Percentiles rank a stretch among this genome's conserved stretches.
phyloP scores from a whole-genome alignment of 2,888 invertebrate species.

The Noctua janthina region DNA sequence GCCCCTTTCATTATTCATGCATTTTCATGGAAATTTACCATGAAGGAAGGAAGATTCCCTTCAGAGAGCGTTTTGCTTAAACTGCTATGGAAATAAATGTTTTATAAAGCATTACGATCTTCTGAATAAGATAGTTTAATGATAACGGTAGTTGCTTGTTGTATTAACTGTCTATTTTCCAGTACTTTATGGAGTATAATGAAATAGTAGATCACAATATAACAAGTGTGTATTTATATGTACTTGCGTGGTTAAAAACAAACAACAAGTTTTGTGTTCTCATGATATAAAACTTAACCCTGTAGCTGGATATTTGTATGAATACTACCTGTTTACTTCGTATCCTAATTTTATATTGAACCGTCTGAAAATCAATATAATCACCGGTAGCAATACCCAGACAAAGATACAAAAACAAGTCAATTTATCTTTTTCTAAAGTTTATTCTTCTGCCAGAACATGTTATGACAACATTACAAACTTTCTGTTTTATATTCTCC shows the following conservation, averaged over 20 bases:
- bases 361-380: background rate
- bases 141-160: background rate
- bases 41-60: slow-evolving; percentile 48
- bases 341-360: background rate
- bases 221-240: background rate
- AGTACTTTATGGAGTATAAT: background rate
- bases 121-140: background rate
- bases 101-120: slow-evolving; percentile 8
- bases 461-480: slow-evolving; percentile 6
- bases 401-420: slow-evolving; percentile 13
- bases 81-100: slow-evolving; percentile 31
- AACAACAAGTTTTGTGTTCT: background rate
- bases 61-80: slow-evolving; percentile 42
- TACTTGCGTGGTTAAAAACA: background rate
- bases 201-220: background rate
- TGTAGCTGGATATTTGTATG: background rate
- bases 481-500: slow-evolving; percentile 5
- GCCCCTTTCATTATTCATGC: slow-evolving; percentile 62
- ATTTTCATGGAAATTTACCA: slow-evolving; percentile 65
- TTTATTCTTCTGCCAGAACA: slow-evolving; percentile 12
- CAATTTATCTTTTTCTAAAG: slow-evolving; percentile 9
- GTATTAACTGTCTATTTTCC: background rate
- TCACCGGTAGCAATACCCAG: background rate
- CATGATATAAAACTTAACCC: background rate
- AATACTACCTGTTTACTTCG: background rate